A percentile compares a stretch with the other conserved stretches of the same genome.
Conservation (phyloP, 64 coral and sea anemone species). For the Acropora yongei region DNA sequence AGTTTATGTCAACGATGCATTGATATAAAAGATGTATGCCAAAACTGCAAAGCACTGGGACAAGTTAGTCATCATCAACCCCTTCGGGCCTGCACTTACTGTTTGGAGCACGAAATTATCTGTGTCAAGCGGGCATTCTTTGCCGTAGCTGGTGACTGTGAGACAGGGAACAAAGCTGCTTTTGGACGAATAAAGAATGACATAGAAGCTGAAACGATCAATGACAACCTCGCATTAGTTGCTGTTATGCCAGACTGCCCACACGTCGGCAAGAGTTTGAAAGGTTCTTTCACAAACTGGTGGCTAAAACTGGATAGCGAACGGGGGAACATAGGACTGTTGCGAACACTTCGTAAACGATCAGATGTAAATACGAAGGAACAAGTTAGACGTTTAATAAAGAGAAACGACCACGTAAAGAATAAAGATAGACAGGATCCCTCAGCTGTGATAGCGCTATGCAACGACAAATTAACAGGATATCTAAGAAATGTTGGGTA, state of each 20-base stretch:
- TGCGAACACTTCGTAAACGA: neutral
- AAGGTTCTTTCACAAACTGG: conserved; percentile 32
- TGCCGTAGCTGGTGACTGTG: conserved; percentile 11
- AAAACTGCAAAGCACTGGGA: conserved; percentile 27
- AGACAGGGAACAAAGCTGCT: conserved; percentile 48
- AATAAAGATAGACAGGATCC: conserved; percentile 44
- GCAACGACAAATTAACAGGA: neutral
- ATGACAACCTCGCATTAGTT: conserved; percentile 15
- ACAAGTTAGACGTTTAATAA: too few relatives aligned
- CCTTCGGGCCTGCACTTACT: conserved; percentile 31
- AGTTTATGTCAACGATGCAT: conserved; percentile 55
- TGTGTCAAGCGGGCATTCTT: conserved; percentile 40
- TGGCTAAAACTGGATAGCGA: conserved; percentile 21
- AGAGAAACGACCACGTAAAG: conserved; percentile 36
- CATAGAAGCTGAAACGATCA: conserved; percentile 24
- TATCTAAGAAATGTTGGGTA: conserved; percentile 6
- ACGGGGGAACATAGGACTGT: neutral
- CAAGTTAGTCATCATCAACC: conserved; percentile 47
- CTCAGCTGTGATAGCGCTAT: conserved; percentile 29
- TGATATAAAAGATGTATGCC: conserved; percentile 25
- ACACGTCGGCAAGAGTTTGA: conserved; percentile 17
- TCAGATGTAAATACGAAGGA: neutral
- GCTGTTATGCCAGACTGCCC: neutral
- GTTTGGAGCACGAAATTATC: neutral
- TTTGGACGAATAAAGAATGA: conserved; percentile 21